Conservation (phyloP, 2,797 vertebrate genomes). For the Rhinichthys osculus region DNA sequence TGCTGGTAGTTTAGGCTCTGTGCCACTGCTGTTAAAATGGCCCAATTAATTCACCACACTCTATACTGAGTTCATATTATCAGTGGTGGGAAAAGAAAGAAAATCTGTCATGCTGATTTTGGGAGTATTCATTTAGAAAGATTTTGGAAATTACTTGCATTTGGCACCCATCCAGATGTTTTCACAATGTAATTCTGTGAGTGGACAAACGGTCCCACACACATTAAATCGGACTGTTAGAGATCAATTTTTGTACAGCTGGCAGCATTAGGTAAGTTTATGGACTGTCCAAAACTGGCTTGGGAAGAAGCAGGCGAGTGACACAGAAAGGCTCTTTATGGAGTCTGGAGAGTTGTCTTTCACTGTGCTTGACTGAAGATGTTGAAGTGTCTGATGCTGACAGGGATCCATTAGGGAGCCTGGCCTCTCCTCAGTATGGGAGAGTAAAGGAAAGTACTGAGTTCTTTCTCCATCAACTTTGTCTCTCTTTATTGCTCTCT, state of each 20-base stretch:
- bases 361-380: constrained; percentile 62
- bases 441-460: constrained; percentile 45
- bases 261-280: constrained; percentile 39
- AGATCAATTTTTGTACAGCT: constrained; percentile 15
- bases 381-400: constrained; percentile 62
- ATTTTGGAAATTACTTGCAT: neutral
- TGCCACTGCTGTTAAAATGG: constrained; percentile 57
- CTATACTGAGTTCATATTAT: constrained; percentile 34
- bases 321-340: constrained; percentile 64
- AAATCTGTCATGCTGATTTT: constrained; percentile 18
- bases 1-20: constrained; percentile 56
- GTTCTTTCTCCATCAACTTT: constrained; percentile 49
- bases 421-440: constrained; percentile 52
- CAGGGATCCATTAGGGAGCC: constrained; percentile 62
- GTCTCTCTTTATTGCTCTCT: constrained; percentile 40
- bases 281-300: constrained; percentile 52
- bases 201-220: neutral
- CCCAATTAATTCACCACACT: constrained; percentile 50
- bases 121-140: neutral
- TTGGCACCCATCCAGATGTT: neutral
- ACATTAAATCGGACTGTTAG: constrained; percentile 5
- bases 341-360: constrained; percentile 56
- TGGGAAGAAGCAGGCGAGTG: constrained; percentile 48
- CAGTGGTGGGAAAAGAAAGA: neutral
- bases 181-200: constrained; percentile 9